These are phyloP conservation scores for Propithecus perrieri DNA, from an alignment of 2,797 vertebrate species.

Conservation along the genomic window DNA sequence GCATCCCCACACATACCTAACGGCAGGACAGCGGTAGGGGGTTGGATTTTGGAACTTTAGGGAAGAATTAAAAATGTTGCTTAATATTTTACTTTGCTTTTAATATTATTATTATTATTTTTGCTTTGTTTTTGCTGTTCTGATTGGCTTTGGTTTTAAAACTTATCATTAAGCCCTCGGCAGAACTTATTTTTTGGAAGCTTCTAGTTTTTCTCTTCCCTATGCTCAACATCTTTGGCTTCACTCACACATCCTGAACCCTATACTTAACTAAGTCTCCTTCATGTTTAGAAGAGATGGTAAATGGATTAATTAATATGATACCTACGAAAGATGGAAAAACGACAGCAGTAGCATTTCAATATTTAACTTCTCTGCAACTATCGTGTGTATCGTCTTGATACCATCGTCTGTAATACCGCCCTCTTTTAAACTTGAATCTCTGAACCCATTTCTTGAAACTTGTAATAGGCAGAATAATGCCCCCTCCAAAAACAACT, in stretches of 20 bases:
- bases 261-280: neutral
- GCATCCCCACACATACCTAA: too few species aligned
- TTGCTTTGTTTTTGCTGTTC: neutral
- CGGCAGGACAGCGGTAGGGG: accelerated
- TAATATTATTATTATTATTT: neutral
- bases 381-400: neutral
- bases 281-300: neutral
- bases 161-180: neutral
- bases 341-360: neutral
- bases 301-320: neutral
- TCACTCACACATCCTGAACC: neutral
- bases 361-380: neutral
- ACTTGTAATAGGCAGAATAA: neutral
- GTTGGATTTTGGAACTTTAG: neutral
- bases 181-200: neutral
- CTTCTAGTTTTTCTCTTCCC: neutral
- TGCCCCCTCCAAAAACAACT: neutral
- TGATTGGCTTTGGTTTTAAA: neutral
- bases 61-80: neutral
- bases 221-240: neutral
- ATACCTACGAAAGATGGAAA: neutral
- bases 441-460: neutral
- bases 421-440: neutral
- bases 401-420: accelerated
- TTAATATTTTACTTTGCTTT: neutral